Conservation (phyloP, 2,888 invertebrate genomes). For the Meloe dianella region DNA sequence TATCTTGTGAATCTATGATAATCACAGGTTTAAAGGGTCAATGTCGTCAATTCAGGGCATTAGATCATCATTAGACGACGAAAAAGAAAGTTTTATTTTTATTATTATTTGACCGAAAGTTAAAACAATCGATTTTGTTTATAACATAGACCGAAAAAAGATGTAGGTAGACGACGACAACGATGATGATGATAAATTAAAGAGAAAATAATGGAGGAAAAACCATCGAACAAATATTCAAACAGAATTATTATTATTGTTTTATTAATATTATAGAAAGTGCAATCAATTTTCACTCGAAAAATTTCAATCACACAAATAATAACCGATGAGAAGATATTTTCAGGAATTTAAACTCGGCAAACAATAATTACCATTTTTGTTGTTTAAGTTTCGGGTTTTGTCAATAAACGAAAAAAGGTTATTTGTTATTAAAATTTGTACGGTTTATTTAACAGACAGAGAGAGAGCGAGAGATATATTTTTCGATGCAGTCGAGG, state of each 20-base stretch:
- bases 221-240: not conserved
- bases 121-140: not conserved
- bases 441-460: not conserved
- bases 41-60: not conserved
- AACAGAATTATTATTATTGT: not conserved
- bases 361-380: not conserved
- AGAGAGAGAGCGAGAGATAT: no score
- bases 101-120: not conserved
- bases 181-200: not conserved
- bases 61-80: not conserved
- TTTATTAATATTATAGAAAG: no score
- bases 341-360: not conserved
- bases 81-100: not conserved
- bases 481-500: no score
- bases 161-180: not conserved
- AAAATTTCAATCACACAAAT: not conserved
- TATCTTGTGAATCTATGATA: not conserved
- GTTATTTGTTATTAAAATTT: not conserved
- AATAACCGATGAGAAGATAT: not conserved
- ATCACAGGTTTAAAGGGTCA: not conserved
- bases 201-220: not conserved
- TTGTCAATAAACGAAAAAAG: not conserved
- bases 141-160: no score
- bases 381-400: not conserved
- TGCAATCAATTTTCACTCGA: not conserved